phyloP scores from a whole-genome alignment of 2,888 invertebrate species.

The Microlaimidae sp. region DNA sequence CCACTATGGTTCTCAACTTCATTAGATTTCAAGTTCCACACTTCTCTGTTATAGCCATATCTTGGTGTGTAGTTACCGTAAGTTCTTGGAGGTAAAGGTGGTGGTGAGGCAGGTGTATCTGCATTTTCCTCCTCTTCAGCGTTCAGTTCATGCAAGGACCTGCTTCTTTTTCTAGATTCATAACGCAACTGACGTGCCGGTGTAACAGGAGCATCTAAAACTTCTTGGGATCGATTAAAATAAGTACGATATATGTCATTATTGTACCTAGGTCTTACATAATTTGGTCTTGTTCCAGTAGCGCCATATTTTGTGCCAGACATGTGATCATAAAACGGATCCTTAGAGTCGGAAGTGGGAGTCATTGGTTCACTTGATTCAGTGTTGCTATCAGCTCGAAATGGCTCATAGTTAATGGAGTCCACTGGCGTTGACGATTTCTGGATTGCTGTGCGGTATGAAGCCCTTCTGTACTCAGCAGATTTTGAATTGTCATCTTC shows the following conservation, averaged over 20 bases:
- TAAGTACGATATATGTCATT: constrained; percentile 10
- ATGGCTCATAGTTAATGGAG: neutral
- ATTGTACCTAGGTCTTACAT: constrained; percentile 11
- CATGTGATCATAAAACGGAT: neutral
- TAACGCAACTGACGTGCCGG: neutral
- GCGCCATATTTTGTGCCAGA: neutral
- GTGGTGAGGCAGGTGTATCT: too few species aligned
- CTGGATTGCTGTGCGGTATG: constrained; percentile 8
- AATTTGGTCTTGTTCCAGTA: neutral
- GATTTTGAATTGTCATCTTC: neutral
- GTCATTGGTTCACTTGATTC: too few species aligned
- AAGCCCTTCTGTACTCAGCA: neutral
- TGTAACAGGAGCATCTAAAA: neutral
- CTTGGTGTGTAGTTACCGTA: too few species aligned
- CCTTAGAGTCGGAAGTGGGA: too few species aligned
- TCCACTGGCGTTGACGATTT: neutral
- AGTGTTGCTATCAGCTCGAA: too few species aligned
- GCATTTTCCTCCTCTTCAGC: too few species aligned
- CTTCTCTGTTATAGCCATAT: too few species aligned
- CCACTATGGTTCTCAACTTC: too few species aligned
- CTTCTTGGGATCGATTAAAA: too few species aligned
- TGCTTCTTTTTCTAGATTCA: neutral
- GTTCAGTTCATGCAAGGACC: neutral
- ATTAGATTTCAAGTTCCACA: too few species aligned
- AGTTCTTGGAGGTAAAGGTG: neutral